phyloP scores from a whole-genome alignment of 2,797 vertebrate species.

The Sciurus vulgaris region DNA sequence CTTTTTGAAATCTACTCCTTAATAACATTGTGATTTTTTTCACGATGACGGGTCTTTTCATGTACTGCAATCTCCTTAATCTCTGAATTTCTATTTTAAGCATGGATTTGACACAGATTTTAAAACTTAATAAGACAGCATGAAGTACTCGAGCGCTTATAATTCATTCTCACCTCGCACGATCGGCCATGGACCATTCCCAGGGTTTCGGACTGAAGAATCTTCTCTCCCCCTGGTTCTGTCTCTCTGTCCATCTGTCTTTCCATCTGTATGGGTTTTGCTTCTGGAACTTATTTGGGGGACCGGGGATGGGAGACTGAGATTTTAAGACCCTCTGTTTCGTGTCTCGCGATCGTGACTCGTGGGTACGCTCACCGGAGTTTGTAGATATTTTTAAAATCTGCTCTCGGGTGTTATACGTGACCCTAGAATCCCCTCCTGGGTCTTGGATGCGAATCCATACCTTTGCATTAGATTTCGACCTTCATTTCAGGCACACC shows the following conservation, averaged over 20 bases:
- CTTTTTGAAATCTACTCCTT: background rate
- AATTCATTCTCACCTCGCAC: background rate
- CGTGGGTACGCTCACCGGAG: no score
- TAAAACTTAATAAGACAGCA: background rate
- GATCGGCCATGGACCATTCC: no score
- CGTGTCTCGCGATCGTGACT: rapidly evolving
- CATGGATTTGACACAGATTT: background rate
- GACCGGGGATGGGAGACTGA: background rate
- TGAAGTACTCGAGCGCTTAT: background rate
- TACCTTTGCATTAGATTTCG: background rate
- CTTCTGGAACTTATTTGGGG: background rate
- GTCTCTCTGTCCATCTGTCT: background rate
- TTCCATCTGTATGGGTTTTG: background rate
- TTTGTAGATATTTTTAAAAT: no score
- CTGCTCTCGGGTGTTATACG: no score
- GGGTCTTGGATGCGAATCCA: no score
- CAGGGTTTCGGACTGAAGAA: rapidly evolving
- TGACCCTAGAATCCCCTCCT: no score
- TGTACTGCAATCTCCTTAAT: background rate
- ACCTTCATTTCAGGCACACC: background rate
- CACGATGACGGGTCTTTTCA: background rate
- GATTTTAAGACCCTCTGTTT: background rate
- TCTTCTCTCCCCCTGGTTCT: rapidly evolving
- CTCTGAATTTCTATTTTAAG: background rate
- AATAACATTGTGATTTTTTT: rapidly evolving